Percentiles rank a stretch among this genome's conserved stretches.
Conservation (phyloP, 23 tunicate species). For the Oikopleura dioica region DNA sequence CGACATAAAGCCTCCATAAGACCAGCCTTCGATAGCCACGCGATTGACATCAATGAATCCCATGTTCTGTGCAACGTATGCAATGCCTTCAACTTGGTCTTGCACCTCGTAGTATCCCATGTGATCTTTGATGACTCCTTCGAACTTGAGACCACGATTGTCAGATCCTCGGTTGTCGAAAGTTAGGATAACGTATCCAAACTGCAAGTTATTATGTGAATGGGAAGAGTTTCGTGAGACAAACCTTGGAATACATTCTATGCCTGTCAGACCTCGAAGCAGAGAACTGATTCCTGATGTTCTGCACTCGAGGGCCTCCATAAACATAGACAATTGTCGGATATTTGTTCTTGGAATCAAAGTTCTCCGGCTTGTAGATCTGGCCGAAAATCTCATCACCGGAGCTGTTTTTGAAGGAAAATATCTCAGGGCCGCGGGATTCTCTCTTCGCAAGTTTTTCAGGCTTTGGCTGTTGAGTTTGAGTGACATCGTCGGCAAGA, state of each 20-base stretch:
- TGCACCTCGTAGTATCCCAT: slow-evolving; percentile 63
- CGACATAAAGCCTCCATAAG: slow-evolving; percentile 35
- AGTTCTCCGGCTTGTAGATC: slow-evolving; percentile 31
- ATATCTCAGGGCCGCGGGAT: slow-evolving; percentile 49
- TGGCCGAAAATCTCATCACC: slow-evolving; percentile 55
- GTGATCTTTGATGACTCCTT: slow-evolving; percentile 31
- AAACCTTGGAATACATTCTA: slow-evolving; percentile 66
- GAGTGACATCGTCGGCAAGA: no score
- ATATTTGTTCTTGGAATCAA: slow-evolving; percentile 39
- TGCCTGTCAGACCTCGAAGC: slow-evolving; percentile 50
- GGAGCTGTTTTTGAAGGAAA: slow-evolving; percentile 22
- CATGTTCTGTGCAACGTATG: slow-evolving; percentile 23
- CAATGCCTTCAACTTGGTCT: slow-evolving; percentile 87
- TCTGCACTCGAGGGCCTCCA: slow-evolving; percentile 81
- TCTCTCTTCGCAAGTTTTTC: slow-evolving; percentile 1
- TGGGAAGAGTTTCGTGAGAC: slow-evolving; percentile 41
- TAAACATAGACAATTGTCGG: slow-evolving; percentile 77
- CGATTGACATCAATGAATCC: slow-evolving; percentile 42
- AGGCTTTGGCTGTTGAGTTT: neutral
- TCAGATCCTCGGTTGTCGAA: slow-evolving; percentile 73
- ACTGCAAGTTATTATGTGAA: slow-evolving; percentile 20
- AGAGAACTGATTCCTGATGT: neutral
- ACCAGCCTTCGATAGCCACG: slow-evolving; percentile 94
- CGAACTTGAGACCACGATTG: slow-evolving; percentile 55
- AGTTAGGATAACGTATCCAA: slow-evolving; percentile 59